Evolutionary conservation across 2,113 vertebrate genomes (phyloP).

Genomic region (Taxidea taxus): DNA sequence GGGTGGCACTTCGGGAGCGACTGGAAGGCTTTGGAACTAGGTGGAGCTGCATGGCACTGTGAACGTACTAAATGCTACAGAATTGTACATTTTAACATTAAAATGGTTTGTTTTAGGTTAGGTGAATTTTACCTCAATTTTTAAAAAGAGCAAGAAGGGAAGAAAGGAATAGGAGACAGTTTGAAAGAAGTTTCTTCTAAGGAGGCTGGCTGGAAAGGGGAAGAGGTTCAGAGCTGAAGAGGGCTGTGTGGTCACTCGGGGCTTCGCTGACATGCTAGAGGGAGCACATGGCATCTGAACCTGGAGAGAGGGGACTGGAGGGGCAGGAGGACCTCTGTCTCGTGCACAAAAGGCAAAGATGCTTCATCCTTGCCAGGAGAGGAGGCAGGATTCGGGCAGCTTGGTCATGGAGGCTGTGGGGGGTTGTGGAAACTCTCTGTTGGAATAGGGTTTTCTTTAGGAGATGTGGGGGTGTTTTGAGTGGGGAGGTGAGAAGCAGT

Average conservation of each 20-base stretch:
- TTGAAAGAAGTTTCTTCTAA: background rate
- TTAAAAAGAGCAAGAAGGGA: background rate
- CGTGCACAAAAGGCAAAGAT: background rate
- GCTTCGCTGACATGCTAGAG: background rate
- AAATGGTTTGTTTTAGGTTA: background rate
- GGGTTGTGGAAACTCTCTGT: background rate
- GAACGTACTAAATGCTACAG: background rate
- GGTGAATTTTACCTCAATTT: background rate
- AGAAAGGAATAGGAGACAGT: background rate
- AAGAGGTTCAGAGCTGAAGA: background rate
- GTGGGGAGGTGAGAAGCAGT: background rate
- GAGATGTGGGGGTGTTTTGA: background rate
- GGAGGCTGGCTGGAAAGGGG: background rate
- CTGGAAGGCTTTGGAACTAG: background rate
- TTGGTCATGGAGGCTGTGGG: too few relatives aligned
- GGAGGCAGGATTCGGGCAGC: background rate
- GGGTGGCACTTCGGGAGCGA: background rate
- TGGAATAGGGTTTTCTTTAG: background rate
- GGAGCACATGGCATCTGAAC: rapidly evolving
- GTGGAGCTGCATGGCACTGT: background rate
- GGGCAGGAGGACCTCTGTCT: background rate
- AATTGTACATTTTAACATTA: background rate
- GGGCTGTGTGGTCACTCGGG: too few relatives aligned
- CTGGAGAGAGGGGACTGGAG: background rate
- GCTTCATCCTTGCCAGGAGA: background rate